phyloP scores from a whole-genome alignment of 2,113 vertebrate species.

The Erinaceus europaeus region DNA sequence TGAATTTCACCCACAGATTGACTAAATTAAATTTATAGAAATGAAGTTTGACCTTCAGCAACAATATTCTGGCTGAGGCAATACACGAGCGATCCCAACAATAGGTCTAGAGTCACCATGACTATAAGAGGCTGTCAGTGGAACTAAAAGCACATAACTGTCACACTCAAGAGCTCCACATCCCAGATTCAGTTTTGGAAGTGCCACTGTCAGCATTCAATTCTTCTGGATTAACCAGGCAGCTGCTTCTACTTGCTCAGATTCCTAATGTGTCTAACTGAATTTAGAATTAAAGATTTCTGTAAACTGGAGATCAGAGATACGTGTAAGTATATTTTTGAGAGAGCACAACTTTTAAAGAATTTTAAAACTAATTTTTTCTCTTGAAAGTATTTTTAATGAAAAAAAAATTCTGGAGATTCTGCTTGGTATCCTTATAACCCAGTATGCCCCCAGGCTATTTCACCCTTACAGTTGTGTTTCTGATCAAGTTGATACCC shows the following conservation, averaged over 20 bases:
- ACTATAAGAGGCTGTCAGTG: background rate
- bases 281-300: too few relatives aligned
- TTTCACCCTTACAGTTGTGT: accelerated
- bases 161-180: too few relatives aligned
- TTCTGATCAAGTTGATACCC: background rate
- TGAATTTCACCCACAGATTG: background rate
- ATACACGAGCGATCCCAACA: background rate
- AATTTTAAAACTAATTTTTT: background rate
- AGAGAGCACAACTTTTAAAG: background rate
- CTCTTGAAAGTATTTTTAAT: background rate
- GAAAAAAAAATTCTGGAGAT: background rate
- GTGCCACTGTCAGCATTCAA: background rate
- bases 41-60: background rate
- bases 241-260: background rate
- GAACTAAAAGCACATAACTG: background rate
- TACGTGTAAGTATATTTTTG: background rate
- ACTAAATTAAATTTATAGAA: background rate
- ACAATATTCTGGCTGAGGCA: too few relatives aligned
- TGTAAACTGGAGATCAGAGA: background rate
- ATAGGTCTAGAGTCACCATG: too few relatives aligned
- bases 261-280: too few relatives aligned
- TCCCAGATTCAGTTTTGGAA: too few relatives aligned
- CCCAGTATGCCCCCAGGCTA: too few relatives aligned
- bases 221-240: background rate
- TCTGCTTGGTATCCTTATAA: background rate